Evolutionary conservation across 2,113 vertebrate species (phyloP), one percentile per base, ranked within the genome.

Genomic region (Charadrius vociferus): DNA sequence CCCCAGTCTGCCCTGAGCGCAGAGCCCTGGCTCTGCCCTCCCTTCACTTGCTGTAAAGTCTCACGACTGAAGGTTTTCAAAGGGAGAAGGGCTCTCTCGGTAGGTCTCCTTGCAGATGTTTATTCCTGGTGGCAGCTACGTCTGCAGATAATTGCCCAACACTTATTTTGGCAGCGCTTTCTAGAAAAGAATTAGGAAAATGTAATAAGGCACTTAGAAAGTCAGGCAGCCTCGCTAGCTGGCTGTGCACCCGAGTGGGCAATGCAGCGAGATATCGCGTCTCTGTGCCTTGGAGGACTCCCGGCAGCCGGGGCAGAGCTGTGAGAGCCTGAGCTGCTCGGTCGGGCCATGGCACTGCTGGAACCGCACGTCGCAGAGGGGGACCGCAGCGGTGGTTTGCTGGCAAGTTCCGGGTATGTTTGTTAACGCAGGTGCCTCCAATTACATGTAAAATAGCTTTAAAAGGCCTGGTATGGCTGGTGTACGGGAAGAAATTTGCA

Each of bases 131-230:
- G 90, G 61, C 96, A 86, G 82, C 67, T 74, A 27, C n/a, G 71
- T 53, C 82, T 71, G 71, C 52, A 47, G 74, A 55, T 82, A 92
- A 94, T 83, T 92, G 81, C 86, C 63, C 62, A 22, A 88, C 71
- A n/a, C 81, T 45, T 90, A 7, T 45, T 91, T 43, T 80, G 79
- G 93, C 95, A 86, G 86, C 83, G 9, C 71, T 52, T 87, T 56
- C 85, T 78, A 73, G 78, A 47, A 58, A 63, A 29, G 90, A 91
- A 93, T 88, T 80, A 94, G 80, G 88, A 83, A 80, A 92, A 21
- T 73, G 93, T 87, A 89, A 70, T 89, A 52, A 90, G 73, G 63
- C 85, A 39, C 59, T 77, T 87, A 27, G 34, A 24, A 73, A 73
- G 63, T 4, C 16, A 4, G 7, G 52, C 58, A 63, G 90, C 53